Base-by-base conservation (phyloP, 2,113 vertebrate genomes). In the Morphnarchus princeps region DNA sequence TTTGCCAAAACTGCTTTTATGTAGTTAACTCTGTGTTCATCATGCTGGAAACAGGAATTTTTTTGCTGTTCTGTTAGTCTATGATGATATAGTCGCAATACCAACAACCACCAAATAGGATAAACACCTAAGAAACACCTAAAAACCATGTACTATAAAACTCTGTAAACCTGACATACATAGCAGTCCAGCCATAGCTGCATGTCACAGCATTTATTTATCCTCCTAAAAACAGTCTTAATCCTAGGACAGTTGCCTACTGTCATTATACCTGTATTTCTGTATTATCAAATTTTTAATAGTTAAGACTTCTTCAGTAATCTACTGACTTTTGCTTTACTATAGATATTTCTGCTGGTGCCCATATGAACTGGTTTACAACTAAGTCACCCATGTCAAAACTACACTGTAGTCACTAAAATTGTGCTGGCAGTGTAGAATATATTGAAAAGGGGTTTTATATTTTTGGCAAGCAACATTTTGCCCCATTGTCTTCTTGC, bases 1-100 rank as follows among this genome's bases (percentile, higher is more conserved):
- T 93, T 54, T 89, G 50, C 43, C 95, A 89, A 72, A 94, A 89
- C 34, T 90, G 55, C 26, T 96, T 95, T 92, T 87, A 31, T 45
- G 18, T 78, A 76, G 65, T 90, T 92, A 92, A 78, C 79, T 94
- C 86, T 70, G 32, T 86, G 86, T 85, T 95, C 47, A 38, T 83
- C 38, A 19, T 78, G 62, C n/a, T 95, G 69, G 59, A 89, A 82
- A 74, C 61, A 93, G 74, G 42, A 73, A 50, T 43, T 82, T 40
- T 91, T 17, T 82, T 87, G 77, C 73, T 84, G 19, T 89, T 89
- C 65, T 59, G 50, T 87, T 87, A 82, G 52, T 67, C 72, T 89
- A 1, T 89, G 69, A 71, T 81, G 55, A 71, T 47, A 62, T 6
- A 70, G 26, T 73, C 31, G 1, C 11, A 17, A 72, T 69, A 89